Conservation (phyloP, 1,140 invertebrate genomes). For the Luehdorfia chinensis region DNA sequence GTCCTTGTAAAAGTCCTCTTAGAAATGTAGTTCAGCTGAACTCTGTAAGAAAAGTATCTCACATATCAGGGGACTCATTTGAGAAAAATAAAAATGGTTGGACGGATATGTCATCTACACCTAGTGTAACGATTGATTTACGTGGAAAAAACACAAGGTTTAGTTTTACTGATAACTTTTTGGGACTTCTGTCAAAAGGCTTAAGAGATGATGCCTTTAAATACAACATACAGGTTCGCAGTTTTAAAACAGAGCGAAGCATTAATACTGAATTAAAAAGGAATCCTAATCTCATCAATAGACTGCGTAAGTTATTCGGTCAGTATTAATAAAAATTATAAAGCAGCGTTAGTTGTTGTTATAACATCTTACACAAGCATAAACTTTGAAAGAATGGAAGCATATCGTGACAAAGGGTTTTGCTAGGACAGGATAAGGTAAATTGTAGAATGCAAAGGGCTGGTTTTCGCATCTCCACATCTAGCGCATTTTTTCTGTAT, state of each 20-base stretch:
- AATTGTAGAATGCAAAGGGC: no score
- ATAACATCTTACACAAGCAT: no score
- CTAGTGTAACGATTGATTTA: conserved; percentile 47
- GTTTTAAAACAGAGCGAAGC: conserved; percentile 87
- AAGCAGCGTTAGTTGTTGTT: conserved; percentile 9
- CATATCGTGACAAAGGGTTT: no score
- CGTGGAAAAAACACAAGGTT: conserved; percentile 36
- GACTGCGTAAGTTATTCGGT: conserved; percentile 79
- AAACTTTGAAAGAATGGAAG: no score
- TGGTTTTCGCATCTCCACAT: no score
- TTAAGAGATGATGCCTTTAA: conserved; percentile 50
- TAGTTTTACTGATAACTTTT: conserved; percentile 55
- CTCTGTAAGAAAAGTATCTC: conserved; percentile 56
- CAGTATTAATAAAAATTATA: conserved; percentile 38
- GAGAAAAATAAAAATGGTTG: conserved; percentile 68
- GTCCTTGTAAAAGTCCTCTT: conserved; percentile 24
- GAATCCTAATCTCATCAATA: conserved; percentile 81
- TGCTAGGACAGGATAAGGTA: no score
- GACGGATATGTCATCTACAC: conserved; percentile 13
- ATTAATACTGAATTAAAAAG: conserved; percentile 82
- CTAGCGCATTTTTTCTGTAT: no score
- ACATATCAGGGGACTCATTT: conserved; percentile 60
- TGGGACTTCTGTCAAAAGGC: conserved; percentile 43
- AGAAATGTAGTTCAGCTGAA: conserved; percentile 24
- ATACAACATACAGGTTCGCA: conserved; percentile 78